Evolutionary conservation across 2,113 vertebrate species (phyloP).

Genomic region (Lontra canadensis): DNA sequence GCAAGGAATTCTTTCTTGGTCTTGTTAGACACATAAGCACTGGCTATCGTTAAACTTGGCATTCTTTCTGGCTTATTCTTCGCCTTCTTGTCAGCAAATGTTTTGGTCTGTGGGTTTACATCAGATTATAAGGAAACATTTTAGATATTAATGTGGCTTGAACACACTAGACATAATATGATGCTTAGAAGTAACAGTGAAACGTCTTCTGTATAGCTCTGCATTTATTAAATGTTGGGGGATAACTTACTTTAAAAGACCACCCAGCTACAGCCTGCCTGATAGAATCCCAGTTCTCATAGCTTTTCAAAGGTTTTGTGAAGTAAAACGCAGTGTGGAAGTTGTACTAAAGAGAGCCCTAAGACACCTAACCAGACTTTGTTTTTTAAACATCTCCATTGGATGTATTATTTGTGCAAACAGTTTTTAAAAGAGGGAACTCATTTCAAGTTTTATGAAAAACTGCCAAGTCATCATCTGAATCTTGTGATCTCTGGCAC

Average conservation of each 20-base stretch:
- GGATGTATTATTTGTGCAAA: background rate
- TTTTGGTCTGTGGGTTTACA: constrained; percentile 6
- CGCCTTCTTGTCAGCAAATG: constrained; percentile 41
- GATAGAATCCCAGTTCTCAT: background rate
- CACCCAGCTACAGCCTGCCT: background rate
- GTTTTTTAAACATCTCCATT: constrained; percentile 22
- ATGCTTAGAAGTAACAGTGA: background rate
- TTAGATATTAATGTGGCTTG: constrained; percentile 17
- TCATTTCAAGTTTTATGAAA: background rate
- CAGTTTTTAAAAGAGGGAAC: background rate
- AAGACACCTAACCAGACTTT: background rate
- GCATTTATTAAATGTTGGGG: background rate
- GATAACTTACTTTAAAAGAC: background rate
- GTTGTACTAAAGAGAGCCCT: background rate
- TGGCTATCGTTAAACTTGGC: constrained; percentile 24
- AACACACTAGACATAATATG: background rate
- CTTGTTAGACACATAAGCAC: constrained; percentile 46
- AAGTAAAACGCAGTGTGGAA: background rate
- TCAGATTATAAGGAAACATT: constrained; percentile 54
- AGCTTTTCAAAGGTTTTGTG: background rate
- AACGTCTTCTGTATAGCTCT: background rate
- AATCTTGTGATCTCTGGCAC: background rate
- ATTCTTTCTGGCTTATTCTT: constrained; percentile 35
- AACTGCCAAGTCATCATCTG: constrained; percentile 3
- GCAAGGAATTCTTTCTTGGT: constrained; percentile 59